Evolutionary conservation across 2,797 vertebrate genomes (phyloP).

Genomic region (Neopelma chrysocephalum): DNA sequence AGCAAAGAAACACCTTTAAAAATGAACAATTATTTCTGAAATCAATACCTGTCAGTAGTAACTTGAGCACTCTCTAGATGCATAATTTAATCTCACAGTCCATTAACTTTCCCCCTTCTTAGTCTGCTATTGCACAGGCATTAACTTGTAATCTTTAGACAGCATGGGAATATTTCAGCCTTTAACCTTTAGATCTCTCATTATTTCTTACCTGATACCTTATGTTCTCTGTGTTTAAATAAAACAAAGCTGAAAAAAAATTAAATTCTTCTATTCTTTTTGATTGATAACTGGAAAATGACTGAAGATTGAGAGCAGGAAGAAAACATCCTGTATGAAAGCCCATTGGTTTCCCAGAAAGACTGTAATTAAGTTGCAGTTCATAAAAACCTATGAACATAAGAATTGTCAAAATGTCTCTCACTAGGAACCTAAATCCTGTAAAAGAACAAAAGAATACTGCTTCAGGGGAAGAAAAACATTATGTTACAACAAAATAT

Average conservation of each 20-base stretch:
- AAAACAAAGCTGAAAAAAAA: not conserved
- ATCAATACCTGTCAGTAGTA: constrained; percentile 62
- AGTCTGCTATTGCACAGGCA: not conserved
- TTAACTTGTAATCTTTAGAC: constrained; percentile 24
- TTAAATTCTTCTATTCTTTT: not conserved
- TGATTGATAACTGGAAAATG: not conserved
- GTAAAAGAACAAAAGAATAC: not conserved
- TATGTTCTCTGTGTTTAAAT: not conserved
- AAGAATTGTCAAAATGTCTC: not conserved
- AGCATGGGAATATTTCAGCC: not conserved
- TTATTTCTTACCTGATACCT: not conserved
- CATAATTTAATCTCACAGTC: constrained; percentile 72
- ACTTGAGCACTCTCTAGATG: constrained; percentile 48
- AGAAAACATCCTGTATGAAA: not conserved
- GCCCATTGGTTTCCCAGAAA: not conserved
- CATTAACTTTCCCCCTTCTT: constrained; percentile 47
- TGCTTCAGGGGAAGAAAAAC: not conserved
- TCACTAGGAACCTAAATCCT: not conserved
- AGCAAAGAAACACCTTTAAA: constrained; percentile 25
- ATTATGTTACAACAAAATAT: not conserved
- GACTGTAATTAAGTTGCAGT: not conserved
- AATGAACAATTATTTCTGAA: constrained; percentile 61
- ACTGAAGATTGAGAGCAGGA: not conserved
- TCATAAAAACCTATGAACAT: not conserved
- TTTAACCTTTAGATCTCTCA: not conserved